Evolutionary conservation across 2,113 vertebrate genomes (phyloP).

Genomic region (Corythornis vintsioides): DNA sequence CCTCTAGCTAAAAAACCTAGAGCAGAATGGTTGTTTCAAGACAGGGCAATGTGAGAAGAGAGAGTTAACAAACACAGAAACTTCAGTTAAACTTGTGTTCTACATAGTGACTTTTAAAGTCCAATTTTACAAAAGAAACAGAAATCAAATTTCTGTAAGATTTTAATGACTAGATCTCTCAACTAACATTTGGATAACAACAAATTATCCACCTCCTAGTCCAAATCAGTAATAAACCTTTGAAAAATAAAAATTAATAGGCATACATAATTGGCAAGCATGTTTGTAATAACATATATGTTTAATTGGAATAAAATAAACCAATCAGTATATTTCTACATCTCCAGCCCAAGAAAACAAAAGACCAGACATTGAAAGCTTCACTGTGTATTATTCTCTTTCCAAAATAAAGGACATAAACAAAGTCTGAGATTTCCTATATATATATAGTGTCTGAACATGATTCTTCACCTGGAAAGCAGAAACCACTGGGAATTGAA

Average conservation of each 20-base stretch:
- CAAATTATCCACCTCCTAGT: not conserved
- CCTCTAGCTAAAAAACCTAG: fast-evolving
- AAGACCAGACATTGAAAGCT: not conserved
- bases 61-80: not conserved
- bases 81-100: not conserved
- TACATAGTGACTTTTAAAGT: not conserved
- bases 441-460: not conserved
- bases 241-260: not conserved
- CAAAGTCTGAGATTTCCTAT: not conserved
- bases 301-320: not conserved
- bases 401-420: not conserved
- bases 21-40: not conserved
- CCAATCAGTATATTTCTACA: not conserved
- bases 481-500: not conserved
- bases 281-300: not conserved
- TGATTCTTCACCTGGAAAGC: not conserved
- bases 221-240: not conserved
- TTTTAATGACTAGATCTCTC: not conserved
- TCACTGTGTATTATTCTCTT: not conserved
- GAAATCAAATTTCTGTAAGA: not conserved
- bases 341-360: not conserved
- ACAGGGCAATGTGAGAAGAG: not conserved
- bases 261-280: not conserved
- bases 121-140: not conserved
- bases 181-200: not conserved